phyloP scores from a whole-genome alignment of 2,888 invertebrate species.

The Apomyelois bistriatella region DNA sequence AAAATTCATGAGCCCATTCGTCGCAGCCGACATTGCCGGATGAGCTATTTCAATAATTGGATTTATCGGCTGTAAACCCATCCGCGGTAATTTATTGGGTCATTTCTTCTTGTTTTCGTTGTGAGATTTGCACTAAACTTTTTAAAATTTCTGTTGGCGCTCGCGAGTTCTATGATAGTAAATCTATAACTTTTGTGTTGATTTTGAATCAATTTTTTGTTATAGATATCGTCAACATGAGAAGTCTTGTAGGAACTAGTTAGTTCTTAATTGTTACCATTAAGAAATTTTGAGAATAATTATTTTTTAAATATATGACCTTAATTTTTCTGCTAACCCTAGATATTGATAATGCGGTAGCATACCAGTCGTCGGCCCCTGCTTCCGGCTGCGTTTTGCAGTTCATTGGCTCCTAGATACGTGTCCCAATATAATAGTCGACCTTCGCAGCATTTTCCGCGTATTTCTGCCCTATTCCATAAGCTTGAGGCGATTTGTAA shows the following conservation, averaged over 20 bases:
- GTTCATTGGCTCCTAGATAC: constrained; percentile 65
- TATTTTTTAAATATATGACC: not conserved
- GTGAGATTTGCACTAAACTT: constrained; percentile 26
- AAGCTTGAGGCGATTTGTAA: no score
- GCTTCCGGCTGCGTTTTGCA: constrained; percentile 65
- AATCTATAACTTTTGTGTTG: not conserved
- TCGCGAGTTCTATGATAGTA: constrained; percentile 32
- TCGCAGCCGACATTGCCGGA: constrained; percentile 22
- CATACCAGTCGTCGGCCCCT: constrained; percentile 65
- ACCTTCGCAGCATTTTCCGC: constrained; percentile 53
- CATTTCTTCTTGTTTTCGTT: constrained; percentile 35
- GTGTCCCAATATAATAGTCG: constrained; percentile 37
- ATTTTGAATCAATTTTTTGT: no score
- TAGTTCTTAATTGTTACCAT: no score
- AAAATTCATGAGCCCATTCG: constrained; percentile 15
- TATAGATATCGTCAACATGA: no score
- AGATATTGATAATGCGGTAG: constrained; percentile 39
- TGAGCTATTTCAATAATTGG: constrained; percentile 41
- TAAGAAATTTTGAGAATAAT: no score
- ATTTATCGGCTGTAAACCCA: constrained; percentile 46
- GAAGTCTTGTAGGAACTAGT: no score
- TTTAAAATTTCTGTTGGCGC: constrained; percentile 34
- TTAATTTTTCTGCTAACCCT: constrained; percentile 32
- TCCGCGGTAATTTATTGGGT: constrained; percentile 35
- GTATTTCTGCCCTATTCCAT: constrained; percentile 20